Evolutionary conservation across 2,797 vertebrate genomes (phyloP).

Genomic region (Cetoscarus ocellatus): DNA sequence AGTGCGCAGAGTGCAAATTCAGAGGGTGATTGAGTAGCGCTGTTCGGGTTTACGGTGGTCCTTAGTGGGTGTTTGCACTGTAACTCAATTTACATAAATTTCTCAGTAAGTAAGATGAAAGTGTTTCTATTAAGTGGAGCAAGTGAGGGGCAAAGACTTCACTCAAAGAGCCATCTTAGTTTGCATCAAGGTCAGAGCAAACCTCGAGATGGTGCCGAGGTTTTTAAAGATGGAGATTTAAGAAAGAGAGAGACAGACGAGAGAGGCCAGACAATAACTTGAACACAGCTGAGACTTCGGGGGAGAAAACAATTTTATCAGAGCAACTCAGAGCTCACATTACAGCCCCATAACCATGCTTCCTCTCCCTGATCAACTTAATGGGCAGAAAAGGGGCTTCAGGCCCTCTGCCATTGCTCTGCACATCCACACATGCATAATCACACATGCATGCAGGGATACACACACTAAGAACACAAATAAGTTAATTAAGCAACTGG

Average conservation of each 20-base stretch:
- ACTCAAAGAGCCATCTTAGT: slow-evolving; percentile 47
- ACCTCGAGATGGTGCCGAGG: background rate
- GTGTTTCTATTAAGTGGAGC: slow-evolving; percentile 34
- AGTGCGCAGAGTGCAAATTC: slow-evolving; percentile 20
- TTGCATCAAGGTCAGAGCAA: slow-evolving; percentile 50
- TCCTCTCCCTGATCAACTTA: slow-evolving; percentile 72
- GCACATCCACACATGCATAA: slow-evolving; percentile 26
- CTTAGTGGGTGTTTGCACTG: slow-evolving; percentile 42
- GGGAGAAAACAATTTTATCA: slow-evolving; percentile 62
- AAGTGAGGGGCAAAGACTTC: slow-evolving; percentile 34
- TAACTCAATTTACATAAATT: slow-evolving; percentile 43
- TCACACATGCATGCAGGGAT: slow-evolving; percentile 23
- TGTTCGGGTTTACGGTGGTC: slow-evolving; percentile 29
- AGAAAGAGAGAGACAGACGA: background rate
- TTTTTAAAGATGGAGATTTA: background rate
- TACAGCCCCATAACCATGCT: slow-evolving; percentile 68
- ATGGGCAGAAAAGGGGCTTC: slow-evolving; percentile 65
- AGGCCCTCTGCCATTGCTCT: slow-evolving; percentile 48
- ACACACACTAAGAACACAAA: slow-evolving; percentile 22
- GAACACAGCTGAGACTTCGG: slow-evolving; percentile 27
- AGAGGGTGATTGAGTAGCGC: slow-evolving; percentile 16
- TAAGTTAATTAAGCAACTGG: slow-evolving; percentile 51
- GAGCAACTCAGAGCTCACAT: slow-evolving; percentile 71
- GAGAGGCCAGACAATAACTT: slow-evolving; percentile 15
- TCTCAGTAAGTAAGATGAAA: slow-evolving; percentile 44